A percentile compares a stretch with the other conserved stretches of the same genome.
These are phyloP conservation scores for Babyrousa celebensis DNA, from an alignment of 2,797 vertebrate species.

Conservation along the genomic window DNA sequence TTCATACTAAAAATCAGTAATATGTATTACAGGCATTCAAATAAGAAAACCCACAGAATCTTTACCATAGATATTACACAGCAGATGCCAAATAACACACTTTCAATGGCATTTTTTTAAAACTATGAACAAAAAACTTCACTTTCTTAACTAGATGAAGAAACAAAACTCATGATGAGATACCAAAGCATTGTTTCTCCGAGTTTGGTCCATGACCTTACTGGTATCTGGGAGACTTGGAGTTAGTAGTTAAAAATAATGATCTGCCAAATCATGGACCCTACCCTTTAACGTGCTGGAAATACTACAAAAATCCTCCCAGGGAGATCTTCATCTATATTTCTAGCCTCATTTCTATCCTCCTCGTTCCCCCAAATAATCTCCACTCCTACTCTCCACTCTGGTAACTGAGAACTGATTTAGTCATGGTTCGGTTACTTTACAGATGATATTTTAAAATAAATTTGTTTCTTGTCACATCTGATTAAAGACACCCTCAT, in stretches of 20 bases:
- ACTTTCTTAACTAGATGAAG: not conserved
- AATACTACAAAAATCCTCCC: not conserved
- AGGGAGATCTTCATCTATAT: not conserved
- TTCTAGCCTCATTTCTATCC: not conserved
- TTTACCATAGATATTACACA: not conserved
- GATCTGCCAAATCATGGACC: not conserved
- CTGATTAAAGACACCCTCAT: not conserved
- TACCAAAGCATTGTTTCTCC: not conserved
- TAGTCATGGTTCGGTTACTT: not conserved
- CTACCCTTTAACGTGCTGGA: not conserved
- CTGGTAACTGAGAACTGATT: not conserved
- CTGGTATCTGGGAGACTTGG: not conserved
- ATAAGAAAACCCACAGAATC: not conserved
- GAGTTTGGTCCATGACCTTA: not conserved
- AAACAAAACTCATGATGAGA: not conserved
- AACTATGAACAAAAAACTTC: not conserved
- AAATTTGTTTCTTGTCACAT: not conserved
- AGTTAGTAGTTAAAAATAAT: not conserved
- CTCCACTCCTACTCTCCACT: not conserved
- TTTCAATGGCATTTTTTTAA: not conserved
- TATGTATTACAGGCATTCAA: not conserved
- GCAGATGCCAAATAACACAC: not conserved
- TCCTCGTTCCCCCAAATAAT: not conserved
- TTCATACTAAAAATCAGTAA: slow-evolving; percentile 8
- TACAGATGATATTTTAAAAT: not conserved